phyloP scores from a whole-genome alignment of 2,888 invertebrate genomes.

The Hemaris fuciformis region DNA sequence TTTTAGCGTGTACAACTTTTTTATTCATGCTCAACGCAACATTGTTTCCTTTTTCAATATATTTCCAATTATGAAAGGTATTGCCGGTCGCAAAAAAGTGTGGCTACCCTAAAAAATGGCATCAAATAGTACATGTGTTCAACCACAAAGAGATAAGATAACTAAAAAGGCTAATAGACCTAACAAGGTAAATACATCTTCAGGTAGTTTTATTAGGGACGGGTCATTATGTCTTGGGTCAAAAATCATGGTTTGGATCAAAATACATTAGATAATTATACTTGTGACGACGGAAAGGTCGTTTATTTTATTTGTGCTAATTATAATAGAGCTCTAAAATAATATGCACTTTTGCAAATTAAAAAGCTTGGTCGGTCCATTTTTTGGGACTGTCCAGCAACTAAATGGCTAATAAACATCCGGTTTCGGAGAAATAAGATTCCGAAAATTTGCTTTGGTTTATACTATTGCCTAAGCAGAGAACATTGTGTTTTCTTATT shows the following conservation, averaged over 20 bases:
- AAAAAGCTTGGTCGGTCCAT: too few species aligned
- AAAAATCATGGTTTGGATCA: background rate
- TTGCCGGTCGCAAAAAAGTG: background rate
- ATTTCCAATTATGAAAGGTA: background rate
- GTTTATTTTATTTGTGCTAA: background rate
- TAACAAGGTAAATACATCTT: background rate
- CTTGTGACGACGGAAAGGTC: background rate
- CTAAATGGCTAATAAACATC: too few species aligned
- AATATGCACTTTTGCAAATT: background rate
- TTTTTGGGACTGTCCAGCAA: too few species aligned
- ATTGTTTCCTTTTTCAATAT: background rate
- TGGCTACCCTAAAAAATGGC: background rate
- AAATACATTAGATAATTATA: background rate
- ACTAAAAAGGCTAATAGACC: background rate
- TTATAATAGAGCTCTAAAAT: background rate
- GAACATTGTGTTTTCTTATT: too few species aligned
- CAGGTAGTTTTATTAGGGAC: background rate
- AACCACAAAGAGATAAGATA: slow-evolving; percentile 22
- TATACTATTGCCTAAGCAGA: too few species aligned
- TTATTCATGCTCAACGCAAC: background rate
- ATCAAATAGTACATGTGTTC: background rate
- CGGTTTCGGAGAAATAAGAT: too few species aligned
- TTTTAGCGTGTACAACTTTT: too few species aligned
- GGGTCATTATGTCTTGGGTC: background rate
- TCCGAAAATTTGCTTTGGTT: too few species aligned